Evolutionary conservation across 2,888 invertebrate species (phyloP).

Genomic region (Quadriops clusia): DNA sequence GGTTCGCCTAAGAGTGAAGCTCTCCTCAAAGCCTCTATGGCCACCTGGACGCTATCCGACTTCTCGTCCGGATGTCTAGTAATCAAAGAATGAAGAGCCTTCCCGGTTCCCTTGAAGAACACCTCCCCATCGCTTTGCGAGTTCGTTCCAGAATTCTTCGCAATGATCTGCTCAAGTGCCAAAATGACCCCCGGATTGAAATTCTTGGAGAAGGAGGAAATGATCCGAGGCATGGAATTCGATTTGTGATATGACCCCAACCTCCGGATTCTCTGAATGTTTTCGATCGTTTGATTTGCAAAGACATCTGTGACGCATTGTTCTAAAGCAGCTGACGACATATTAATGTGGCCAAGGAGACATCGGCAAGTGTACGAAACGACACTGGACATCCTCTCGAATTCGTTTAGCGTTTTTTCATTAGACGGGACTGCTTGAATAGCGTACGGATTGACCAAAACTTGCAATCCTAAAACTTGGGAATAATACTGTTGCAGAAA

Average conservation of each 20-base stretch:
- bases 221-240: slow-evolving; percentile 27
- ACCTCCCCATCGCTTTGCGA: slow-evolving; percentile 52
- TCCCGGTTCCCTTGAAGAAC: slow-evolving; percentile 55
- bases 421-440: slow-evolving; percentile 26
- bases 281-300: slow-evolving; percentile 31
- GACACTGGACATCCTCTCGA: slow-evolving; percentile 27
- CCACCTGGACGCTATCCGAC: slow-evolving; percentile 50
- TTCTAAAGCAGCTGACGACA: slow-evolving; percentile 35
- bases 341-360: slow-evolving; percentile 38
- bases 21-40: slow-evolving; percentile 52
- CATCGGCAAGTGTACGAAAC: slow-evolving; percentile 33
- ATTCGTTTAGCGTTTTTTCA: slow-evolving; percentile 19
- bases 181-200: slow-evolving; percentile 33
- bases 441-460: slow-evolving; percentile 67
- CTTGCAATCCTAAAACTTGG: slow-evolving; percentile 62
- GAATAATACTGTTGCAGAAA: slow-evolving; percentile 72
- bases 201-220: slow-evolving; percentile 27
- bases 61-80: slow-evolving; percentile 44
- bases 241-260: slow-evolving; percentile 29
- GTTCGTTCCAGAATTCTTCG: slow-evolving; percentile 23
- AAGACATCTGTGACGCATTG: slow-evolving; percentile 32
- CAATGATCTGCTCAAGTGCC: slow-evolving; percentile 31
- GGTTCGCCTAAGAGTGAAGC: slow-evolving; percentile 54
- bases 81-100: slow-evolving; percentile 54
- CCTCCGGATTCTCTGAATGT: slow-evolving; percentile 24